A percentile compares a stretch with the other conserved stretches of the same genome.
phyloP scores from a whole-genome alignment of 92 coral and sea anemone species.

The Heteractis magnifica region DNA sequence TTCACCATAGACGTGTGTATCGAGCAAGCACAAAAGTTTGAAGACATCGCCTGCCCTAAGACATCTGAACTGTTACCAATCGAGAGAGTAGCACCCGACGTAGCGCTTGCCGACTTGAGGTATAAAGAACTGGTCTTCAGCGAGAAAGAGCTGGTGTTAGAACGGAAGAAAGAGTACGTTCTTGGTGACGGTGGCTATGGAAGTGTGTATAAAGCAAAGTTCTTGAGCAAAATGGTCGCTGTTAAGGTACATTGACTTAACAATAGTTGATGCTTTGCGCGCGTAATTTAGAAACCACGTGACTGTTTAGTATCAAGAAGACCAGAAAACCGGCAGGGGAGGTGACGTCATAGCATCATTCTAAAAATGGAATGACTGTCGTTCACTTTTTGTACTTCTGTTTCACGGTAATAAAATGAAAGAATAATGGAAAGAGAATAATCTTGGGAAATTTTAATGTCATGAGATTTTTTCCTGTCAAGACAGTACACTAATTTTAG shows the following conservation, averaged over 20 bases:
- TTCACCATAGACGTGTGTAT: slow-evolving; percentile 76
- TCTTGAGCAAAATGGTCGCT: slow-evolving; percentile 73
- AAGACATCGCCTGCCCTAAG: slow-evolving; percentile 75
- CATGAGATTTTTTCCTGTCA: no score
- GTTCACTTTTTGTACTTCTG: no score
- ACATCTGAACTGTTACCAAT: slow-evolving; percentile 65
- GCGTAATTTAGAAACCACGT: no score
- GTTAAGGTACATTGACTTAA: slow-evolving; percentile 66
- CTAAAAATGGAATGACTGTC: no score
- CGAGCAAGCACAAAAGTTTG: slow-evolving; percentile 49
- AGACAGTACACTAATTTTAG: no score
- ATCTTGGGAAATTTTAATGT: no score
- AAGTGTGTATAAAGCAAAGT: slow-evolving; percentile 81
- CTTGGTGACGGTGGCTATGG: slow-evolving; percentile 95
- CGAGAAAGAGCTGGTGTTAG: slow-evolving; percentile 61
- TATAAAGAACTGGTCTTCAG: slow-evolving; percentile 59
- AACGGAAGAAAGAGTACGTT: slow-evolving; percentile 38
- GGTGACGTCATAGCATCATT: no score
- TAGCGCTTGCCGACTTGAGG: slow-evolving; percentile 76
- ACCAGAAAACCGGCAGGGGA: no score
- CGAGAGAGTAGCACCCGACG: slow-evolving; percentile 84
- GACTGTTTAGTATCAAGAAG: no score
- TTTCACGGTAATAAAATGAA: no score
- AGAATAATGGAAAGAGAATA: no score
- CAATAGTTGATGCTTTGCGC: no score